Evolutionary conservation across 53 echinoderm and acorn worm genomes (phyloP), one percentile per base, ranked within the genome.

Genomic region (Crossaster papposus): DNA sequence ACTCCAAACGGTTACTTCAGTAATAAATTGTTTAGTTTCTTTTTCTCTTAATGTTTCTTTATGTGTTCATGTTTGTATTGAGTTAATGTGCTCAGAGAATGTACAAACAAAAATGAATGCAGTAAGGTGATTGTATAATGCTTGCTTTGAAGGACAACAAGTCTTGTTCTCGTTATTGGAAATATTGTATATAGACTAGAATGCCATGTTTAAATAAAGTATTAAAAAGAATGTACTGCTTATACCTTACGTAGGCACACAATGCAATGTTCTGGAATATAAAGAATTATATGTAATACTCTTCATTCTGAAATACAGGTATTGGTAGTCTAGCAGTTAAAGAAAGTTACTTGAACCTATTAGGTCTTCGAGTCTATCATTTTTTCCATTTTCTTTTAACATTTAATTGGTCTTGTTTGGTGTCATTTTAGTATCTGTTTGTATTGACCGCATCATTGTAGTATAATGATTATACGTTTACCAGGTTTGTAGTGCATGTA

Each of bases 151-250:
- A 58, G 58, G 12, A 44, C 12, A 58, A 14, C 7, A 58, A 58
- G 6, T 5, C 15, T 58, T 58, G 53, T 7, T 13, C 13, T 52
- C 8, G 22, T 18, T 58, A 58, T 18, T 20, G 22, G 58, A 18
- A 58, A 36, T 18, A 23, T 34, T 77, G 77, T 77, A 15, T 15
- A 77, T 77, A 77, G 32, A 71, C 12, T 30, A 31, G 71, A 71
- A 22, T 77, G 77, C 77, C 77, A 37, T 73, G 73, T 73, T 77
- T 77, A 36, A 77, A 58, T 5, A 20, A 32, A 73, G 14, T 51
- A 30, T 80, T 80, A 14, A 14, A 54, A 32, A 80, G 51, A 13
- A 13, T 51, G 36, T 78, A 44, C 44, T 44, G 32, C 24, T 38
- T 15, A 62, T 29, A 58, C 62, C 81, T 58, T 34, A 36, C 8